phyloP scores from a whole-genome alignment of 2,888 invertebrate species.

The Plebejus argus region DNA sequence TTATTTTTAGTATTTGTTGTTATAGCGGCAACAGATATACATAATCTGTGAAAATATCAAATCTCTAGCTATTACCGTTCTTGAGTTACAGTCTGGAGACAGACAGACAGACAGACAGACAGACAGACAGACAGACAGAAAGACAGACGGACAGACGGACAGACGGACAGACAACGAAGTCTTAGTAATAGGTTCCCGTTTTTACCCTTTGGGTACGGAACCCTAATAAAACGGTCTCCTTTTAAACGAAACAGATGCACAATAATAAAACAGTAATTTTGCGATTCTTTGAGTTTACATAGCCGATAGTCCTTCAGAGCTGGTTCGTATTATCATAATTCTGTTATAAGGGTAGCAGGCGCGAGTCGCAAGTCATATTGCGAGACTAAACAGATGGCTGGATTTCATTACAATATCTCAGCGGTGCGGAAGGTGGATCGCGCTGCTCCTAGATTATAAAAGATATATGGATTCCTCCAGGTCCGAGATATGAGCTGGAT shows the following conservation, averaged over 20 bases:
- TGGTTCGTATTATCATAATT: slow-evolving; percentile 44
- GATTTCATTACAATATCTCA: slow-evolving; percentile 77
- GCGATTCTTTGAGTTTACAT: slow-evolving; percentile 20
- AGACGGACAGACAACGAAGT: no score
- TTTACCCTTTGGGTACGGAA: no score
- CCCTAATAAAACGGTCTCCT: neutral
- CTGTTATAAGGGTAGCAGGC: slow-evolving; percentile 59
- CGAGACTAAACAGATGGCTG: slow-evolving; percentile 75
- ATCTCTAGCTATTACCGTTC: no score
- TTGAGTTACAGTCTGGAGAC: no score
- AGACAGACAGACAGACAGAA: no score
- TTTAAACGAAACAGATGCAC: neutral
- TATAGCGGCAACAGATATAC: no score
- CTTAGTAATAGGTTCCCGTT: no score
- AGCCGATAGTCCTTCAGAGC: slow-evolving; percentile 35
- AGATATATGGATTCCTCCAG: slow-evolving; percentile 59
- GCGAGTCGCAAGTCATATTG: slow-evolving; percentile 63
- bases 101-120: no score
- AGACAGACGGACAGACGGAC: no score
- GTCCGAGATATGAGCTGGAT: slow-evolving; percentile 52
- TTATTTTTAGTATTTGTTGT: no score
- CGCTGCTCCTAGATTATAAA: slow-evolving; percentile 65
- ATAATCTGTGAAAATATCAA: no score
- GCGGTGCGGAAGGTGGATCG: slow-evolving; percentile 66
- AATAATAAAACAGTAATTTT: neutral